These are phyloP conservation scores for Coregonus suidteri DNA, from an alignment of 2,797 vertebrate genomes.

Conservation along the genomic window DNA sequence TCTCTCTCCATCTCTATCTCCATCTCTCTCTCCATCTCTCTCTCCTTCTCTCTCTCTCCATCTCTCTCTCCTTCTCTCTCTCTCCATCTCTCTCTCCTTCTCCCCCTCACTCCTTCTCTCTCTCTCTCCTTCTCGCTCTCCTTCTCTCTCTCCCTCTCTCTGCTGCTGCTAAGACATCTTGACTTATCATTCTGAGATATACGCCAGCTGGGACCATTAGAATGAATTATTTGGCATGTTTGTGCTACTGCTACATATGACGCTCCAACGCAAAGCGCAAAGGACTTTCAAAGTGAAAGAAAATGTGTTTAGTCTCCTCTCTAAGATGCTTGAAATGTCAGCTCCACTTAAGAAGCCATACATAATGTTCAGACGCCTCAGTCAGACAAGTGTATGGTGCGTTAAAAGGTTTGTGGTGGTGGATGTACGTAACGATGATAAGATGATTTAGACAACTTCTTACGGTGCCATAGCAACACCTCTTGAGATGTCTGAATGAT, in stretches of 20 bases:
- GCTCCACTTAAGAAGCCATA: conserved; percentile 11
- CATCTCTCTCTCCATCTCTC: neutral
- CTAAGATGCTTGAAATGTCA: conserved; percentile 4
- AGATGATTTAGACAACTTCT: neutral
- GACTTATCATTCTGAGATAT: conserved; percentile 1
- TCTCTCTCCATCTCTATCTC: neutral
- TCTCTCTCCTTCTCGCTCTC: neutral
- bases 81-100: neutral
- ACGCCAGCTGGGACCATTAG: conserved; percentile 17
- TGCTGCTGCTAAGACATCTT: neutral
- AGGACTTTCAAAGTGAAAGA: conserved; percentile 17
- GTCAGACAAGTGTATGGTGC: conserved; percentile 13
- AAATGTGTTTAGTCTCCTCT: conserved; percentile 11
- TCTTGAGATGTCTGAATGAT: neutral
- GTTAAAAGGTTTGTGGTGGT: neutral
- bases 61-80: neutral
- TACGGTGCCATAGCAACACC: neutral
- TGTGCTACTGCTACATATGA: conserved; percentile 8
- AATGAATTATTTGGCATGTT: conserved; percentile 22
- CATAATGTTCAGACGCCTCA: conserved; percentile 5
- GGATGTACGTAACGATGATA: neutral
- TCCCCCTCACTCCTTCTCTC: neutral
- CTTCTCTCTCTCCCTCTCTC: neutral
- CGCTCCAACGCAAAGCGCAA: conserved; percentile 15
- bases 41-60: neutral